A percentile compares a stretch with the other conserved stretches of the same genome.
Evolutionary conservation across 2,113 vertebrate species (phyloP).

Genomic region (Petaurus breviceps): DNA sequence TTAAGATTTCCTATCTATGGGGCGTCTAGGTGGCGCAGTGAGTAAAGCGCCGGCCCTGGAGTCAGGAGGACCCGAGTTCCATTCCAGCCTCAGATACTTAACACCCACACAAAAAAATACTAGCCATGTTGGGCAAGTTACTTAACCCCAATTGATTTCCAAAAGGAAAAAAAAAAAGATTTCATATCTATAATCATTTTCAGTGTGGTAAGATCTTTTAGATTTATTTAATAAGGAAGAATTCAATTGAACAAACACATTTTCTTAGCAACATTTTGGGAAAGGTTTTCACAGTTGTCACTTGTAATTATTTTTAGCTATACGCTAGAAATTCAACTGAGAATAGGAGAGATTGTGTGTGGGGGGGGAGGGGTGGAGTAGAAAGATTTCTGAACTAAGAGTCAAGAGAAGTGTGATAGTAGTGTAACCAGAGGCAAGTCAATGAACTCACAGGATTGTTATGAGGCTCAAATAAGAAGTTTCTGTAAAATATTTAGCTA

Average conservation of each 20-base stretch:
- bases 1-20: slow-evolving; percentile 10
- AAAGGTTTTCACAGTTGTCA: background rate
- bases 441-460: background rate
- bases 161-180: too few species aligned
- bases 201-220: slow-evolving; percentile 6
- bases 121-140: too few species aligned
- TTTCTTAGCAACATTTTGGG: background rate
- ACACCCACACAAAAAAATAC: too few species aligned
- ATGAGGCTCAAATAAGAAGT: background rate
- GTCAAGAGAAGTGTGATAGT: background rate
- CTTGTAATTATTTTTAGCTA: background rate
- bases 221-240: background rate
- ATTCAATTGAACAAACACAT: background rate
- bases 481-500: background rate
- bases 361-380: background rate
- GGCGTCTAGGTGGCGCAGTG: too few species aligned
- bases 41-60: too few species aligned
- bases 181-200: slow-evolving; percentile 8
- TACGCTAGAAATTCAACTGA: background rate
- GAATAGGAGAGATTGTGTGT: background rate
- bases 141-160: too few species aligned
- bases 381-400: background rate
- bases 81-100: too few species aligned
- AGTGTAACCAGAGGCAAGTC: background rate
- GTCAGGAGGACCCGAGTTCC: too few species aligned